phyloP scores from a whole-genome alignment of 2,888 invertebrate species.

The Synanthedon andrenaeformis region DNA sequence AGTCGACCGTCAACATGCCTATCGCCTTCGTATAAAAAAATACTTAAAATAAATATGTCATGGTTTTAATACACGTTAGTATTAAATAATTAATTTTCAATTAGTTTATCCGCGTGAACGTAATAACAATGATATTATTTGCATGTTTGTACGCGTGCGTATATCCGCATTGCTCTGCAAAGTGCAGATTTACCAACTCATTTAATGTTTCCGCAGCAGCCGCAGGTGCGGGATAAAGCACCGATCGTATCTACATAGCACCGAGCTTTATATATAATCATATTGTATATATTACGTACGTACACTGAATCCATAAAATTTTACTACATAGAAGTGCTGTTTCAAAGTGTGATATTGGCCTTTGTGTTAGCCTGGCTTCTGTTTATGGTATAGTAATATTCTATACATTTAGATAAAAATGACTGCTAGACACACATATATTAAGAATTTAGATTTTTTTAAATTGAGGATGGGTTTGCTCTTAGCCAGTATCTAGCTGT shows the following conservation, averaged over 20 bases:
- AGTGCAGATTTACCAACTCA: constrained; percentile 12
- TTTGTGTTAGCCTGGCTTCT: neutral
- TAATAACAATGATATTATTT: neutral
- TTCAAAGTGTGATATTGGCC: neutral
- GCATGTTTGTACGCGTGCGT: neutral
- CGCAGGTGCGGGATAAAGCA: constrained; percentile 17
- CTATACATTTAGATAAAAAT: no score
- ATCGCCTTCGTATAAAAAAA: neutral
- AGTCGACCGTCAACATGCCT: neutral
- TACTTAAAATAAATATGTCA: neutral
- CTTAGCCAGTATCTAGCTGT: no score
- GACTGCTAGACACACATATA: no score
- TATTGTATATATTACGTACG: neutral
- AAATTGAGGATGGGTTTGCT: no score
- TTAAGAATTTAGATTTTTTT: no score
- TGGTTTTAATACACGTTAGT: no score
- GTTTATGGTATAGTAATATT: no score
- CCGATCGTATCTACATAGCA: neutral
- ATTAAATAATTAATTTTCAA: no score
- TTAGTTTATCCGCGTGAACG: no score
- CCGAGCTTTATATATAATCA: neutral
- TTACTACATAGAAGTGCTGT: neutral
- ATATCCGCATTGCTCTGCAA: constrained; percentile 5
- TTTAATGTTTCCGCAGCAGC: constrained; percentile 10
- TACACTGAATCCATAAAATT: neutral